These are phyloP conservation scores for Temnopleurus reevesii DNA, from an alignment of 53 echinoderm and acorn worm genomes.

Conservation along the genomic window DNA sequence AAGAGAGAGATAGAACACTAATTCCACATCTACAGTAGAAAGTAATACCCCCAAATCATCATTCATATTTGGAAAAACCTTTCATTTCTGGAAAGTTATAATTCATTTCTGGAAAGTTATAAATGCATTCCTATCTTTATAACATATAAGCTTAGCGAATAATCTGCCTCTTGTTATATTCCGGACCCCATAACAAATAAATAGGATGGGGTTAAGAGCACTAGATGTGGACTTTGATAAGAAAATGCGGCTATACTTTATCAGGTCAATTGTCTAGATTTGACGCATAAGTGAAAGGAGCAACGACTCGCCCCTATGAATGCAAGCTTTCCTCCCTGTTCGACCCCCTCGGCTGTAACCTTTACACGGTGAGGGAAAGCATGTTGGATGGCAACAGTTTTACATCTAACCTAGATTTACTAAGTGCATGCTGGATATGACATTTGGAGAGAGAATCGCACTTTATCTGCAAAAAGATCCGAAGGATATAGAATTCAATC, in stretches of 20 bases:
- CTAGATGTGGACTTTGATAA: constrained; percentile 1
- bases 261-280: constrained; percentile 31
- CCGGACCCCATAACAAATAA: background rate
- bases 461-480: background rate
- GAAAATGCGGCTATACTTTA: background rate
- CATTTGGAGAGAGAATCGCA: constrained; percentile 15
- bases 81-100: too few relatives aligned
- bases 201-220: background rate
- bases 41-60: too few relatives aligned
- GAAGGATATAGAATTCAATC: background rate
- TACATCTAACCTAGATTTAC: constrained; percentile 38
- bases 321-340: background rate
- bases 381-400: constrained; percentile 14
- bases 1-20: too few relatives aligned
- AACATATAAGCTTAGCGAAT: too few relatives aligned
- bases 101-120: too few relatives aligned
- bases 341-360: background rate
- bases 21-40: too few relatives aligned
- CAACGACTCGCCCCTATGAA: background rate
- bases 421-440: constrained; percentile 17
- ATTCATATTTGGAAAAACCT: too few relatives aligned
- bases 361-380: background rate
- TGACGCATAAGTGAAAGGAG: constrained; percentile 28
- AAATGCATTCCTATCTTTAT: too few relatives aligned
- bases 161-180: too few relatives aligned